These are phyloP conservation scores for Trigoniulus corallinus DNA, from an alignment of 1,140 invertebrate genomes.

Conservation along the genomic window DNA sequence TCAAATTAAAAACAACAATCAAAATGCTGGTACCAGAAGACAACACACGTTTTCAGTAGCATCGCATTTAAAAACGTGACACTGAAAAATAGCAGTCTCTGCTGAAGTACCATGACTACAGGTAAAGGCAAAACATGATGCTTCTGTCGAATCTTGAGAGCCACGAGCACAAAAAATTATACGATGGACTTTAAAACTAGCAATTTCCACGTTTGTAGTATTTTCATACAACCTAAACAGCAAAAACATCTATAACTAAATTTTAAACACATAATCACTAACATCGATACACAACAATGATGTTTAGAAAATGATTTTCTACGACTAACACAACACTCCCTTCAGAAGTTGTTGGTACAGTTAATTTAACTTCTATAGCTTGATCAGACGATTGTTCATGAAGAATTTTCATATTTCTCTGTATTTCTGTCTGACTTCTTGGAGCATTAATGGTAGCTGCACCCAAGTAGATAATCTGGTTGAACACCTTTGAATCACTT, in stretches of 20 bases:
- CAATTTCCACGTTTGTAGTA: conserved; percentile 61
- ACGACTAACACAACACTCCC: conserved; percentile 36
- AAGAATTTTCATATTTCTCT: conserved; percentile 79
- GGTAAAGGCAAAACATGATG: conserved; percentile 91
- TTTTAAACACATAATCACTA: not conserved
- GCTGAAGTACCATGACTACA: conserved; percentile 77
- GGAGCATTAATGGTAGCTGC: conserved; percentile 83
- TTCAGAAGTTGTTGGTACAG: conserved; percentile 72
- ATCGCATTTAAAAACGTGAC: conserved; percentile 91
- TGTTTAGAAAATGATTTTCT: too few species aligned
- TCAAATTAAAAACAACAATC: not conserved
- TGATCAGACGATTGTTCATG: conserved; percentile 56
- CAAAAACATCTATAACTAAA: conserved; percentile 2
- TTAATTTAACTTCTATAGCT: conserved; percentile 55
- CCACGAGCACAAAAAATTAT: conserved; percentile 92
- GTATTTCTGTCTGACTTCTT: conserved; percentile 86
- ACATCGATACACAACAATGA: too few species aligned
- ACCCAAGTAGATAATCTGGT: conserved; percentile 85
- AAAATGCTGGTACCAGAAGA: too few species aligned
- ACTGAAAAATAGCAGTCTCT: conserved; percentile 82
- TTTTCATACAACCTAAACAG: conserved; percentile 68
- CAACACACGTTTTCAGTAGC: conserved; percentile 90
- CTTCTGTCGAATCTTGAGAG: conserved; percentile 58
- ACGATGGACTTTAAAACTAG: conserved; percentile 74
- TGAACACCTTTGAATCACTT: conserved; percentile 35